These are phyloP conservation scores for Aricia agestis DNA, from an alignment of 1,140 invertebrate species.

Conservation along the genomic window DNA sequence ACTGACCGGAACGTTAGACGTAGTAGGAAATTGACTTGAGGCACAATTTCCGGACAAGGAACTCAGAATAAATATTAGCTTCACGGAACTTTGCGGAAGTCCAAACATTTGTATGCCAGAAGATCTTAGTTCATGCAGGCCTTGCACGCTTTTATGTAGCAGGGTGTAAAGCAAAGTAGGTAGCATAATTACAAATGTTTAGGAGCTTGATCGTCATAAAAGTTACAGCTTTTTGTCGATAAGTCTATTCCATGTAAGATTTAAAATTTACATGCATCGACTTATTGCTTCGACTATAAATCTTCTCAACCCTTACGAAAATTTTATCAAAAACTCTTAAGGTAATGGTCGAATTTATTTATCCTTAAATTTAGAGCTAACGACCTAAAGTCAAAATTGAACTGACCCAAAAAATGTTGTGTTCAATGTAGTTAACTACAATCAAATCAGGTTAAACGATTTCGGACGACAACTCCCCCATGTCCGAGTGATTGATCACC, in stretches of 20 bases:
- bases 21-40: constrained; percentile 8
- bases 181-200: too few relatives aligned
- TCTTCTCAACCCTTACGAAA: too few relatives aligned
- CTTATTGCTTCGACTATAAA: too few relatives aligned
- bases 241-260: too few relatives aligned
- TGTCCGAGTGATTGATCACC: background rate
- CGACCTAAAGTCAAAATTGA: background rate
- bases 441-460: background rate
- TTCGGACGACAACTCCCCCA: background rate
- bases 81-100: background rate
- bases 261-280: too few relatives aligned
- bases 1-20: background rate
- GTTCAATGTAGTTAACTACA: background rate
- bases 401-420: background rate
- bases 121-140: background rate
- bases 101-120: background rate
- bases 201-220: too few relatives aligned
- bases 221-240: too few relatives aligned
- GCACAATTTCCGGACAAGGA: constrained; percentile 3
- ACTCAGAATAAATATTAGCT: constrained; percentile 1
- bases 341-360: too few relatives aligned
- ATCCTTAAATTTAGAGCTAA: too few relatives aligned
- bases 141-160: background rate
- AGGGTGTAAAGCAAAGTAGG: too few relatives aligned
- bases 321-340: too few relatives aligned